Percentiles rank a stretch among this genome's conserved stretches.
These are phyloP conservation scores for Calidris pugnax DNA, from an alignment of 2,113 vertebrate species.

Conservation along the genomic window DNA sequence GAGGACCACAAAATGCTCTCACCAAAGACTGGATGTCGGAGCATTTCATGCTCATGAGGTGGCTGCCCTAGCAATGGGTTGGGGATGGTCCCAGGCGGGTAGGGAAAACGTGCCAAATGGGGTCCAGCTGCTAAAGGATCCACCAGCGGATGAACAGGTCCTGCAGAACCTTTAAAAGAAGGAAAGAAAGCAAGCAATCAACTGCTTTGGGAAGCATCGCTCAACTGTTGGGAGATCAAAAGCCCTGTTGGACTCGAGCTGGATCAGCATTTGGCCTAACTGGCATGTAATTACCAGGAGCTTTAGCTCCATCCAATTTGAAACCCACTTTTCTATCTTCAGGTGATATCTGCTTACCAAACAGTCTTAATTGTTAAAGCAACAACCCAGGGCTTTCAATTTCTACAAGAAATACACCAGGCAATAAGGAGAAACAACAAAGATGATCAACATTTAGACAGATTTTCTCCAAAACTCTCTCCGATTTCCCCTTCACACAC, in stretches of 20 bases:
- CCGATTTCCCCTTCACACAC: background rate
- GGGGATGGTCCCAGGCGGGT: constrained; percentile 93
- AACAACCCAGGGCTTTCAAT: background rate
- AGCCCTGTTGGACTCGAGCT: background rate
- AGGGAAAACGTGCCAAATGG: constrained; percentile 94
- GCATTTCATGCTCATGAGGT: constrained; percentile 98
- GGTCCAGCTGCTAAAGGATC: constrained; percentile 91
- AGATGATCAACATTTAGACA: background rate
- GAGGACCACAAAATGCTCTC: constrained; percentile 28
- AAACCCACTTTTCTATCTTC: background rate
- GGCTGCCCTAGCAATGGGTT: constrained; percentile 92
- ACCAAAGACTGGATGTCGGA: constrained; percentile 97
- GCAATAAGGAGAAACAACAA: background rate
- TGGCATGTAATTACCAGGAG: background rate
- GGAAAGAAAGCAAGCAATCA: background rate
- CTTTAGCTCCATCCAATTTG: background rate
- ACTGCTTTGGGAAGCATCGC: background rate
- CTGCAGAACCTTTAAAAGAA: constrained; percentile 84
- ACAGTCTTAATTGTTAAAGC: background rate
- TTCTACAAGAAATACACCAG: background rate
- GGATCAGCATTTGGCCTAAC: background rate
- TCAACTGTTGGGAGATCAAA: background rate
- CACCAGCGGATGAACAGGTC: constrained; percentile 87
- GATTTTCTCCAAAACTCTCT: background rate
- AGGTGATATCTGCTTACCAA: background rate